A percentile compares a stretch with the other conserved stretches of the same genome.
Conservation (phyloP, 2,797 vertebrate species). For the Scyliorhinus canicula region DNA sequence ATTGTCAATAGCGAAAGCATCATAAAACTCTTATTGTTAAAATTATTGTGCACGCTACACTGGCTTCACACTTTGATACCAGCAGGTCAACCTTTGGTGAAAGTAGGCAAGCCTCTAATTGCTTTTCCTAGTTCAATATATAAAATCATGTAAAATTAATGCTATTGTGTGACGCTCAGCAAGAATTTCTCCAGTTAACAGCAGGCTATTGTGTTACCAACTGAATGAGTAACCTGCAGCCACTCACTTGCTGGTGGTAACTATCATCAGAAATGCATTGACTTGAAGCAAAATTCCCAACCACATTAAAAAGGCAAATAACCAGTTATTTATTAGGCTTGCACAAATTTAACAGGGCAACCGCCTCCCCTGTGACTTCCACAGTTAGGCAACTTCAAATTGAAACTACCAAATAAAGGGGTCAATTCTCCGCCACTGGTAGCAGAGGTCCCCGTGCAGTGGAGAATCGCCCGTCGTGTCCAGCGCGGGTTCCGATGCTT, state of each 20-base stretch:
- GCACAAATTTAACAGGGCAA: background rate
- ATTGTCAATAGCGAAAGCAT: background rate
- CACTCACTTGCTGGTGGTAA: background rate
- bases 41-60: background rate
- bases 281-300: background rate
- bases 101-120: background rate
- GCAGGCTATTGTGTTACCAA: background rate
- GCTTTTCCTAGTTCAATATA: background rate
- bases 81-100: background rate
- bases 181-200: background rate
- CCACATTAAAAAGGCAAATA: background rate
- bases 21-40: background rate
- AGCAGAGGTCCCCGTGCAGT: too few species aligned
- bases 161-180: background rate
- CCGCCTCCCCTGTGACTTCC: background rate
- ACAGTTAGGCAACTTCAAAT: background rate
- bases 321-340: background rate
- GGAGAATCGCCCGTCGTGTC: too few species aligned
- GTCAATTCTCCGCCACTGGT: too few species aligned
- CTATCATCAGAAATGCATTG: background rate
- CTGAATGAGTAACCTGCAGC: background rate
- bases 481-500: too few species aligned
- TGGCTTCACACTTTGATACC: background rate
- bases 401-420: background rate
- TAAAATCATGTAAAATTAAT: background rate